A percentile compares a stretch with the other conserved stretches of the same genome.
These are phyloP conservation scores for Coregonus suidteri DNA, from an alignment of 2,797 vertebrate genomes.

Conservation along the genomic window DNA sequence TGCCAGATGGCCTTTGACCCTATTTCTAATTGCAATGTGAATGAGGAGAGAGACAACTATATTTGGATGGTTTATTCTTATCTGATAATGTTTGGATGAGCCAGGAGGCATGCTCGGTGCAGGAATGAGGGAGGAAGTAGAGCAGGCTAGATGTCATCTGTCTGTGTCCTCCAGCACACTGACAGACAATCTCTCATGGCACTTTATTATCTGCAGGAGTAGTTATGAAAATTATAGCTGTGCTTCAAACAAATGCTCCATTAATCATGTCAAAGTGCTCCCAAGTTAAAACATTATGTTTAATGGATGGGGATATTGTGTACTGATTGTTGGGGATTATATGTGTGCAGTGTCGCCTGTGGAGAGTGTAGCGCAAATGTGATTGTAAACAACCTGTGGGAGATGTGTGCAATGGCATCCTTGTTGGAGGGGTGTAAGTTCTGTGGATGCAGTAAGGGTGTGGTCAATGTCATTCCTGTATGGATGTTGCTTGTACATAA, in stretches of 20 bases:
- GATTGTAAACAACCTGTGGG: background rate
- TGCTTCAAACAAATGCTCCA: slow-evolving; percentile 57
- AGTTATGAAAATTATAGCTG: slow-evolving; percentile 66
- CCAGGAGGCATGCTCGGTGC: slow-evolving; percentile 55
- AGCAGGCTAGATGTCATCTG: slow-evolving; percentile 62
- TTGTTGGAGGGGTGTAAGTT: background rate
- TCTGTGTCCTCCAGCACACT: slow-evolving; percentile 61
- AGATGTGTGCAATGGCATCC: background rate
- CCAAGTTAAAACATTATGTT: slow-evolving; percentile 50
- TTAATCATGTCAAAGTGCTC: slow-evolving; percentile 54
- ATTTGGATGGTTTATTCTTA: slow-evolving; percentile 16
- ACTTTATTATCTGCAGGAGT: slow-evolving; percentile 59
- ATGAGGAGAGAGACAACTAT: slow-evolving; percentile 16
- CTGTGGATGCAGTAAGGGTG: no score
- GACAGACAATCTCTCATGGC: slow-evolving; percentile 59
- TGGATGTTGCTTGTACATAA: background rate
- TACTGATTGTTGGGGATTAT: slow-evolving; percentile 35
- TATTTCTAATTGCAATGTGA: no score
- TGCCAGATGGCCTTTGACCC: no score
- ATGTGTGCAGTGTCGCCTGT: background rate
- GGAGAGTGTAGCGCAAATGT: background rate
- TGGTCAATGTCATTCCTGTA: background rate
- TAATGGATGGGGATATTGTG: slow-evolving; percentile 44
- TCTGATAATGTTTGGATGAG: slow-evolving; percentile 50
- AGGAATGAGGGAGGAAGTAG: slow-evolving; percentile 48